Evolutionary conservation across 2,113 vertebrate genomes (phyloP).

Genomic region (Xerus inauris): DNA sequence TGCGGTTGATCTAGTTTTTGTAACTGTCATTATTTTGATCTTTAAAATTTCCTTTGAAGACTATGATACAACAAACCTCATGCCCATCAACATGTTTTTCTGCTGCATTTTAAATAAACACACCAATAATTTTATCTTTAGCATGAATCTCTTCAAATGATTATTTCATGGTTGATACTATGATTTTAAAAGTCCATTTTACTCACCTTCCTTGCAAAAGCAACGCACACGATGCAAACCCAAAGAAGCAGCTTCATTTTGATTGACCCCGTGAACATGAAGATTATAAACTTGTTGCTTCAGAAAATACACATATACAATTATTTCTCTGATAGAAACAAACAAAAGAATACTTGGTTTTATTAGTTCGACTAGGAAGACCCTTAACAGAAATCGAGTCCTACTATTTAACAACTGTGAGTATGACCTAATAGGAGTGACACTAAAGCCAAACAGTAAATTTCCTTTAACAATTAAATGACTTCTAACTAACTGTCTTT

Average conservation of each 20-base stretch:
- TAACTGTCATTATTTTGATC: not conserved
- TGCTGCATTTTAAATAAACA: not conserved
- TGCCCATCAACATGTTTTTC: not conserved
- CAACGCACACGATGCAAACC: constrained; percentile 42
- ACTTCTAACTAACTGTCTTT: not conserved
- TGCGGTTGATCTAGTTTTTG: not conserved
- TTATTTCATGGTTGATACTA: not conserved
- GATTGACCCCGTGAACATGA: not conserved
- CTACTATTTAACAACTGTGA: not conserved
- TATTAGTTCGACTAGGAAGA: not conserved
- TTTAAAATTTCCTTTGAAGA: not conserved
- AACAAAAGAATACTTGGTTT: not conserved
- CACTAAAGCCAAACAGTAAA: not conserved
- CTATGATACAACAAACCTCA: not conserved
- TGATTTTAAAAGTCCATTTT: not conserved
- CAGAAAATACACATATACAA: not conserved
- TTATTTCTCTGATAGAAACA: not conserved
- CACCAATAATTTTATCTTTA: not conserved
- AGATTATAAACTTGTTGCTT: not conserved
- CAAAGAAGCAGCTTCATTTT: constrained; percentile 73
- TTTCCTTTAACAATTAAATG: not conserved
- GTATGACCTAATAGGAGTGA: not conserved
- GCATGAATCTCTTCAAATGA: not conserved
- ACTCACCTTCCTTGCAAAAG: constrained; percentile 70
- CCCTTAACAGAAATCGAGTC: not conserved